These are phyloP conservation scores for Lasioglossum calceatum DNA, from an alignment of 2,888 invertebrate genomes.

Conservation along the genomic window DNA sequence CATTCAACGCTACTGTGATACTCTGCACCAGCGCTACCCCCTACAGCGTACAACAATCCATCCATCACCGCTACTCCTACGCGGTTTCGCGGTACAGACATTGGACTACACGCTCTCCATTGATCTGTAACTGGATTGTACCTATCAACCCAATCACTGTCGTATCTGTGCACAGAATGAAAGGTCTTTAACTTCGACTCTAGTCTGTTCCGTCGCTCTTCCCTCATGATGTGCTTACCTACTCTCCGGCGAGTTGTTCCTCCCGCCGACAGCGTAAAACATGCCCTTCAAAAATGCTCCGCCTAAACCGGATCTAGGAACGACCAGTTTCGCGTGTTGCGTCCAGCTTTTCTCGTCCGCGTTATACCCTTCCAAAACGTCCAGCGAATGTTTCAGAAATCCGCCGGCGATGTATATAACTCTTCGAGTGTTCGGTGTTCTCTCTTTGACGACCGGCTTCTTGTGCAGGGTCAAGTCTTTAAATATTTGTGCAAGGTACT, in stretches of 20 bases:
- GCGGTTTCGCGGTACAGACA: slow-evolving; percentile 95
- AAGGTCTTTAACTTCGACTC: slow-evolving; percentile 7
- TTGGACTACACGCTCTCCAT: slow-evolving; percentile 94
- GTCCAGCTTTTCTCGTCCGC: slow-evolving; percentile 94
- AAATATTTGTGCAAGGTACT: slow-evolving; percentile 95
- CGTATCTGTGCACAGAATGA: slow-evolving; percentile 86
- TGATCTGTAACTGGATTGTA: slow-evolving; percentile 94
- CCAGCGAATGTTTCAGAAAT: slow-evolving; percentile 93
- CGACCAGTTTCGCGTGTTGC: slow-evolving; percentile 92
- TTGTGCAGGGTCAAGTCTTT: slow-evolving; percentile 96
- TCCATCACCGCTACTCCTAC: slow-evolving; percentile 98
- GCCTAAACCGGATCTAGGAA: slow-evolving; percentile 94
- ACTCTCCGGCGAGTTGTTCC: slow-evolving; percentile 95
- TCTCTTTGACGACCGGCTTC: slow-evolving; percentile 92
- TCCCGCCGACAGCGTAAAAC: slow-evolving; percentile 96
- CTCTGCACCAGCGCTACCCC: slow-evolving; percentile 94
- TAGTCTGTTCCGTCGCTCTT: neutral
- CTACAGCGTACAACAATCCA: slow-evolving; percentile 95
- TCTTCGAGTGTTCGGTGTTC: slow-evolving; percentile 94
- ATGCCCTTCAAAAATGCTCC: slow-evolving; percentile 94
- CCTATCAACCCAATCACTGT: slow-evolving; percentile 94
- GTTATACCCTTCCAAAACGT: slow-evolving; percentile 95
- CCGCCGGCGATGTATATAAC: slow-evolving; percentile 97
- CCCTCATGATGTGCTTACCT: slow-evolving; percentile 80
- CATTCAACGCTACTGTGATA: slow-evolving; percentile 96